These are phyloP conservation scores for Acrocephalus arundinaceus DNA, from an alignment of 2,113 vertebrate species.

Conservation along the genomic window DNA sequence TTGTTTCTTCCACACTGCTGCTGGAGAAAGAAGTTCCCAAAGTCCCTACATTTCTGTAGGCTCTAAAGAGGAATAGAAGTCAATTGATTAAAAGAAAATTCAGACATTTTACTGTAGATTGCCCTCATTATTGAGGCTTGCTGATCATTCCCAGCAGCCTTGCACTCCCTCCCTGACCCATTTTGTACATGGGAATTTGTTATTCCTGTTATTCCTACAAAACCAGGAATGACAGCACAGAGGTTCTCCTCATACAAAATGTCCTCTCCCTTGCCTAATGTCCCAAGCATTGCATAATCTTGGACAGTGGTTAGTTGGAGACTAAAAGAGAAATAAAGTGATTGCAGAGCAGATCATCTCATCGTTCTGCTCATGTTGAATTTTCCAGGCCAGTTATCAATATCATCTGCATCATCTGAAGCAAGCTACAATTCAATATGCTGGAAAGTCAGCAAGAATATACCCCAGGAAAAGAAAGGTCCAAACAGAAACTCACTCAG, in stretches of 20 bases:
- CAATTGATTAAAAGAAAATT: background rate
- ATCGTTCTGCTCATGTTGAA: background rate
- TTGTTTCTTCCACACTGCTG: background rate
- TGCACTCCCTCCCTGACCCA: background rate
- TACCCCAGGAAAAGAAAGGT: background rate
- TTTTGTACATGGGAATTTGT: no score
- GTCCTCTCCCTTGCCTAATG: background rate
- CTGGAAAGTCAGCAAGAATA: background rate
- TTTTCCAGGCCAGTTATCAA: slow-evolving; percentile 12
- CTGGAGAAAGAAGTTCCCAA: background rate
- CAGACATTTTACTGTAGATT: background rate
- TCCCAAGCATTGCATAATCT: background rate
- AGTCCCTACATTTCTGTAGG: background rate
- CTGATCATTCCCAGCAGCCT: background rate
- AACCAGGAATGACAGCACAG: background rate
- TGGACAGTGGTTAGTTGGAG: background rate
- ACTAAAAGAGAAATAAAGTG: background rate
- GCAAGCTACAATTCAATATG: background rate
- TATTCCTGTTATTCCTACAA: background rate
- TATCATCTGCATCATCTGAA: background rate
- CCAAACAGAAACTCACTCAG: background rate
- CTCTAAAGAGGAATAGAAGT: background rate
- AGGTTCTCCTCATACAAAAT: background rate
- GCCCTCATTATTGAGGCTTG: background rate
- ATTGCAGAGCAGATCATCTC: background rate